phyloP scores from a whole-genome alignment of 2,888 invertebrate genomes.

The Seira musarum region DNA sequence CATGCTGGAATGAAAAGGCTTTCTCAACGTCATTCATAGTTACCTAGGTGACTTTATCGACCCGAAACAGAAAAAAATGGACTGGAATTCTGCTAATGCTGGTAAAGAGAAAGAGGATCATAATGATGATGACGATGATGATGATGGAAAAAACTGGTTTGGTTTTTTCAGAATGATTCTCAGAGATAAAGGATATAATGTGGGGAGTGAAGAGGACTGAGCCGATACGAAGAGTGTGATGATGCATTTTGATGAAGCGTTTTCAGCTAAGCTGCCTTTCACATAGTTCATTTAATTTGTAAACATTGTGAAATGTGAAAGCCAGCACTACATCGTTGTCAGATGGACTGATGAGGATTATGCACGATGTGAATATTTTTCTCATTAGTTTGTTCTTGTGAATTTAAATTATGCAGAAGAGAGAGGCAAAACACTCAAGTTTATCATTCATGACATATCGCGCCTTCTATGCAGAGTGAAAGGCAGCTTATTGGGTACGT shows the following conservation, averaged over 20 bases:
- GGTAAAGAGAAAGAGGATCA: neutral
- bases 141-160: neutral
- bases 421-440: neutral
- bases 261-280: neutral
- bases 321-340: neutral
- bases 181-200: neutral
- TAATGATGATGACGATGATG: neutral
- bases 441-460: neutral
- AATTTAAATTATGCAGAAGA: neutral
- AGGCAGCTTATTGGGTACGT: neutral
- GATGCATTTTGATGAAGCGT: constrained; percentile 1
- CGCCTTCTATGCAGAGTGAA: neutral
- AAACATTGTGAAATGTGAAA: neutral
- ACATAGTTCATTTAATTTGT: constrained; percentile 1
- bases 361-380: neutral
- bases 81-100: neutral
- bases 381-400: neutral
- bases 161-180: neutral
- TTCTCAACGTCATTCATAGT: constrained; percentile 69
- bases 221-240: too few species aligned
- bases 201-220: too few species aligned
- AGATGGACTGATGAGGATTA: neutral
- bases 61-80: constrained; percentile 23
- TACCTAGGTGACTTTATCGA: constrained; percentile 68
- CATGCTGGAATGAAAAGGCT: constrained; percentile 28